A percentile compares a stretch with the other conserved stretches of the same genome.
These are phyloP conservation scores for Zaprionus obscuricornis DNA, from an alignment of 2,888 invertebrate genomes.

Conservation along the genomic window DNA sequence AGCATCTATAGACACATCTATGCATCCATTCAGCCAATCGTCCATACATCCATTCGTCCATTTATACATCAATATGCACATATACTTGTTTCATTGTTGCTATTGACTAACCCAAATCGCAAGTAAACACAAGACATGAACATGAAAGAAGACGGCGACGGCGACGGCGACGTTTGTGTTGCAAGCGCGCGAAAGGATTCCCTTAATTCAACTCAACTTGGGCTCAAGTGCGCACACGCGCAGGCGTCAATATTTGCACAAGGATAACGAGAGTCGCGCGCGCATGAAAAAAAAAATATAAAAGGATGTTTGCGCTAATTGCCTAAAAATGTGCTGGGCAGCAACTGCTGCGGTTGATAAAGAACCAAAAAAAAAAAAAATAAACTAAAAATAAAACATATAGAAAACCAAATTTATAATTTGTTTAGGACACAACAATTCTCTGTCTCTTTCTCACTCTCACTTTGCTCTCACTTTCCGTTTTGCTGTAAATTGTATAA, in stretches of 20 bases:
- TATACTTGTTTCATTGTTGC: constrained; percentile 43
- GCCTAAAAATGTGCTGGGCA: constrained; percentile 46
- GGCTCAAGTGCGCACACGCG: constrained; percentile 65
- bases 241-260: constrained; percentile 72
- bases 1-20: too few relatives aligned
- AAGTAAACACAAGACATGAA: constrained; percentile 42
- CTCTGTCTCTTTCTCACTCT: background rate
- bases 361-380: constrained; percentile 30
- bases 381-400: too few relatives aligned
- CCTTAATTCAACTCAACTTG: too few relatives aligned
- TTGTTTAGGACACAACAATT: constrained; percentile 57
- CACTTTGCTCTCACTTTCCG: background rate
- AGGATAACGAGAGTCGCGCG: constrained; percentile 66
- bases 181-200: constrained; percentile 59
- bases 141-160: constrained; percentile 50
- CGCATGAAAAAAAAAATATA: too few relatives aligned
- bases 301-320: constrained; percentile 76
- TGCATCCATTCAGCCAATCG: too few relatives aligned
- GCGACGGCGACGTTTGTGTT: constrained; percentile 22
- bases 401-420: too few relatives aligned
- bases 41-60: too few relatives aligned
- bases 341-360: constrained; percentile 71
- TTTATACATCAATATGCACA: too few relatives aligned
- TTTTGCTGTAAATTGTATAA: constrained; percentile 54
- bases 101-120: constrained; percentile 60